These are phyloP conservation scores for Bactericera cockerelli DNA, from an alignment of 1,140 invertebrate genomes.

Conservation along the genomic window DNA sequence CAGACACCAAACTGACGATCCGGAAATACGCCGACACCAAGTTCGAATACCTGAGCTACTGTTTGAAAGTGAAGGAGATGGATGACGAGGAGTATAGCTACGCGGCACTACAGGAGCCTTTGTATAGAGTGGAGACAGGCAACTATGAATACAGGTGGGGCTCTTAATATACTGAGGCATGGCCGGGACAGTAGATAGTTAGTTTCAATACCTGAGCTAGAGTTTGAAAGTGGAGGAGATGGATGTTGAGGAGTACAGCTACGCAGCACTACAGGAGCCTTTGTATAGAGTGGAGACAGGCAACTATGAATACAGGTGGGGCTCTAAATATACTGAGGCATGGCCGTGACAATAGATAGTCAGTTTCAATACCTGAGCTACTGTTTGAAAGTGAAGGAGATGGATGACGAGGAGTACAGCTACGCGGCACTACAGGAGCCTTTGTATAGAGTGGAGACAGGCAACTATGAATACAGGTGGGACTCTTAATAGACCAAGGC, in stretches of 20 bases:
- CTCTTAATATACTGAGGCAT: too few species aligned
- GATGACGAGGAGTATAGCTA: conserved; percentile 96
- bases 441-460: conserved; percentile 91
- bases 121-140: conserved; percentile 94
- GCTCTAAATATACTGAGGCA: too few species aligned
- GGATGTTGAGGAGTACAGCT: conserved; percentile 96
- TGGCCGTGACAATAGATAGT: too few species aligned
- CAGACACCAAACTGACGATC: conserved; percentile 92
- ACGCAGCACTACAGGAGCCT: conserved; percentile 86
- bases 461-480: conserved; percentile 94
- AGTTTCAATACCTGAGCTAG: conserved; percentile 97
- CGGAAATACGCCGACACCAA: conserved; percentile 95
- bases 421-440: conserved; percentile 91
- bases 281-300: conserved; percentile 95
- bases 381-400: conserved; percentile 93
- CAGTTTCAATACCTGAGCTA: conserved; percentile 98
- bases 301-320: conserved; percentile 91
- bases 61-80: conserved; percentile 94
- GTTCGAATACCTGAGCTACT: conserved; percentile 97
- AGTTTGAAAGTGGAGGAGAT: conserved; percentile 96
- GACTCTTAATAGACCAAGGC: too few species aligned
- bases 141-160: conserved; percentile 93
- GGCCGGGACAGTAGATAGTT: too few species aligned
- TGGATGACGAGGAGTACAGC: conserved; percentile 96
- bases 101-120: conserved; percentile 82